Evolutionary conservation across 2,888 invertebrate species (phyloP), one percentile per base, ranked within the genome.

Genomic region (Psylliodes chrysocephalus): DNA sequence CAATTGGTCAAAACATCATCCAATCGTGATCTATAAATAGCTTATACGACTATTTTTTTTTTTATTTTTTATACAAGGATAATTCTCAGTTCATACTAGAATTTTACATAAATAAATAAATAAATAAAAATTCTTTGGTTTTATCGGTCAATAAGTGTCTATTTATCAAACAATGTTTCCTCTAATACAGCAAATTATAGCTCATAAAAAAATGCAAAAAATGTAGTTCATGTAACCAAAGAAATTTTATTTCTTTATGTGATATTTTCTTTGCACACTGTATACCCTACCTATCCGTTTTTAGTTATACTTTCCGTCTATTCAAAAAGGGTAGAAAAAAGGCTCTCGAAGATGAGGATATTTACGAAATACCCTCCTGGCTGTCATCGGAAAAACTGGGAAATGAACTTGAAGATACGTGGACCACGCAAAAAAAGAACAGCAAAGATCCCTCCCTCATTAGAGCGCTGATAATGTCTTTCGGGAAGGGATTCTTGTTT

Each of bases 261-360:
- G 22, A 22, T 22, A 4, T 22, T 22, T 22, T 22, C 6, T 6
- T 22, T 22, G 3, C 6, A 4, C 6, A 22, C 6, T 22, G 2
- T 22, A 4, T 4, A 22, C 22, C 22, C 6, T 6, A 22, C 22
- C 33, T 35, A 38, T 60, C 22, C 46, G 12, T 18, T 59, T 70
- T 66, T 19, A 73, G 73, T 22, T 72, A 69, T 25, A 70, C 67
- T 4, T 55, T 51, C 14, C 55, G 61, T 1, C 51, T 74, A 15
- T 90, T 91, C 74, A 86, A 86, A 78, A 84, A 87, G 64, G 90
- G 91, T 5, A 86, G 86, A 66, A 86, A 83, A 56, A 84, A 86
- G 17, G 89, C 89, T 70, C 85, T 91, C 25, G 86, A 86, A 73
- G 85, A 87, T 46, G 82, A 84, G 28, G 89, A 89, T 73, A 78